A percentile compares a stretch with the other conserved stretches of the same genome.
phyloP scores from a whole-genome alignment of 2,888 invertebrate species.

The Platycheirus rosarum region DNA sequence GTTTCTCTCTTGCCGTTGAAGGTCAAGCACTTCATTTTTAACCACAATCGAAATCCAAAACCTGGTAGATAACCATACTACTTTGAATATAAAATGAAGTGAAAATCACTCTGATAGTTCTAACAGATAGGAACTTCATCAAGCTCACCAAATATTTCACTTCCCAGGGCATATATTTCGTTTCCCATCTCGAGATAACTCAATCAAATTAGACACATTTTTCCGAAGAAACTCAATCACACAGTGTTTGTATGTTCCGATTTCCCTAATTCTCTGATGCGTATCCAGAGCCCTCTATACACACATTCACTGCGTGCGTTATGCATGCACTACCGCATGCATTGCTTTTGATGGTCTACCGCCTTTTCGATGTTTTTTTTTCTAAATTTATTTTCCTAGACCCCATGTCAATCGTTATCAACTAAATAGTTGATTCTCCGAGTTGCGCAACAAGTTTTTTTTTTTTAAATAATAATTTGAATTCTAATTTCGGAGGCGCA shows the following conservation, averaged over 20 bases:
- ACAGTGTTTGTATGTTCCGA: background rate
- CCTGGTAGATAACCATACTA: too few species aligned
- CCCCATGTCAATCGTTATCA: constrained; percentile 26
- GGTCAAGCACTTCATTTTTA: too few species aligned
- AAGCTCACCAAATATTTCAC: background rate
- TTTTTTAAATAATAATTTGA: too few species aligned
- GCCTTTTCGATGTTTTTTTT: constrained; percentile 8
- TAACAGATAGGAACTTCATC: too few species aligned
- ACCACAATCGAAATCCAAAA: too few species aligned
- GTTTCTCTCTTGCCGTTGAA: too few species aligned
- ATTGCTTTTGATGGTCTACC: constrained; percentile 41
- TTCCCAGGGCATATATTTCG: constrained; percentile 13
- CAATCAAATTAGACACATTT: constrained; percentile 20
- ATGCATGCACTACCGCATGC: constrained; percentile 38
- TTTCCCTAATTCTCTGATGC: constrained; percentile 18
- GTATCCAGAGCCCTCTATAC: constrained; percentile 21
- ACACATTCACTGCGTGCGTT: background rate
- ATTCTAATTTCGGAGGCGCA: too few species aligned
- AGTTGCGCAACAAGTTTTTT: too few species aligned
- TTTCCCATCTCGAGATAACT: constrained; percentile 11
- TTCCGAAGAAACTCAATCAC: background rate
- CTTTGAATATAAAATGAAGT: too few species aligned
- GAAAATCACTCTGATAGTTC: too few species aligned
- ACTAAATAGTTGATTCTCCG: constrained; percentile 1
- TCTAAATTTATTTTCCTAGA: background rate